Evolutionary conservation across 2,113 vertebrate genomes (phyloP).

Genomic region (Oryzias celebensis): DNA sequence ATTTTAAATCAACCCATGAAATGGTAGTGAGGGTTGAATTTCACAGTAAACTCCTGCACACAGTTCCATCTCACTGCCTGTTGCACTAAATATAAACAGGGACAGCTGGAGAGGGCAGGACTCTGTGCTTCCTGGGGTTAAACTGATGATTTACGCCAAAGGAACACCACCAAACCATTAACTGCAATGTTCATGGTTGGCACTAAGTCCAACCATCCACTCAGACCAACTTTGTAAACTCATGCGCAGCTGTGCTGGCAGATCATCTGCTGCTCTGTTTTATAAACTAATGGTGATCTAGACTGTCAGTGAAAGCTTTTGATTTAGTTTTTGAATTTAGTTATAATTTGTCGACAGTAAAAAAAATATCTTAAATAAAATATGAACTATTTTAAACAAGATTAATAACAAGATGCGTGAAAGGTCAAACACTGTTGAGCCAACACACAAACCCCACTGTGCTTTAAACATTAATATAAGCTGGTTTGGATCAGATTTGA

Average conservation of each 20-base stretch:
- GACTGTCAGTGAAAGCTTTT: background rate
- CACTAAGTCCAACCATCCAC: too few species aligned
- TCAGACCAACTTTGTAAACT: constrained; percentile 31
- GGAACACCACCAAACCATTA: constrained; percentile 50
- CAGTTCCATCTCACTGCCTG: constrained; percentile 45
- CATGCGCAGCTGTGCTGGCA: constrained; percentile 20
- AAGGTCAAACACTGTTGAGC: too few species aligned
- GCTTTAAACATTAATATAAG: too few species aligned
- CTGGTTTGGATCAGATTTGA: too few species aligned
- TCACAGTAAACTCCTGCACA: constrained; percentile 50
- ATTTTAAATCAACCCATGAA: constrained; percentile 18
- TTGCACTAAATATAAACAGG: constrained; percentile 74
- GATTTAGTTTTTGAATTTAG: background rate
- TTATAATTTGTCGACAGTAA: too few species aligned
- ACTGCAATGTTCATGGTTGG: constrained; percentile 37
- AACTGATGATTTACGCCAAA: constrained; percentile 60
- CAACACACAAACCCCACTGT: too few species aligned
- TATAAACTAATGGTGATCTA: background rate
- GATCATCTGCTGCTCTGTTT: background rate
- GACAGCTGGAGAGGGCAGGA: constrained; percentile 69
- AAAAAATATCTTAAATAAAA: too few species aligned
- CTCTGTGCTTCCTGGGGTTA: constrained; percentile 51
- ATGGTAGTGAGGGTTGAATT: constrained; percentile 43
- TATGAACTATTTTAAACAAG: too few species aligned
- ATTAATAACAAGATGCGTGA: too few species aligned